These are phyloP conservation scores for Parapsyche elsis DNA, from an alignment of 1,140 invertebrate species.

Conservation along the genomic window DNA sequence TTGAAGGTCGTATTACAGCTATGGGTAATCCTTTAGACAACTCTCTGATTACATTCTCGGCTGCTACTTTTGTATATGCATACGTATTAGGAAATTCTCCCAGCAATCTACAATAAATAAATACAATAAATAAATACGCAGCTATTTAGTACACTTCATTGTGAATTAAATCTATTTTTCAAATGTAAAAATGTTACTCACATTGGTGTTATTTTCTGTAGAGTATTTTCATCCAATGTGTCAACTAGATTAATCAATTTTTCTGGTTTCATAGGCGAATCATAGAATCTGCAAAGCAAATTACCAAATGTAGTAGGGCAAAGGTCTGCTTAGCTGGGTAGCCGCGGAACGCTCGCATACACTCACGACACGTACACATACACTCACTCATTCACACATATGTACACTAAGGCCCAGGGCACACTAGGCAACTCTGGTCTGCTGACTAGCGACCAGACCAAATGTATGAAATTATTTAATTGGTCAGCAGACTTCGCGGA, in stretches of 20 bases:
- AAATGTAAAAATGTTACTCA: constrained; percentile 59
- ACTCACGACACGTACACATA: too few species aligned
- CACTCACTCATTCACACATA: too few species aligned
- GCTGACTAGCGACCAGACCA: too few species aligned
- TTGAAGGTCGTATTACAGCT: constrained; percentile 78
- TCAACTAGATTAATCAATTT: constrained; percentile 75
- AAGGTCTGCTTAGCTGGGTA: too few species aligned
- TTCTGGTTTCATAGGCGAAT: constrained; percentile 75
- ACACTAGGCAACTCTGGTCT: too few species aligned
- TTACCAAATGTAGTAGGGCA: background rate
- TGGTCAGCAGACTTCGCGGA: too few species aligned
- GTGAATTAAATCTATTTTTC: background rate
- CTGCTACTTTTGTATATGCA: constrained; percentile 84
- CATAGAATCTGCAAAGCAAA: constrained; percentile 71
- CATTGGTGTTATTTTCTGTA: constrained; percentile 81
- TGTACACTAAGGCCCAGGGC: background rate
- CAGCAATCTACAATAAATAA: constrained; percentile 67
- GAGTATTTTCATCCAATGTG: constrained; percentile 70
- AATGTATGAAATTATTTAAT: too few species aligned
- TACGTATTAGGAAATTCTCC: constrained; percentile 88
- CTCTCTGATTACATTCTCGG: constrained; percentile 78
- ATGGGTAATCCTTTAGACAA: constrained; percentile 77
- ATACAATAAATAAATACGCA: too few species aligned
- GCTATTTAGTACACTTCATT: too few species aligned
- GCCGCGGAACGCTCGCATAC: too few species aligned